phyloP scores from a whole-genome alignment of 2,888 invertebrate species.

The Gisinianus flammeolus region DNA sequence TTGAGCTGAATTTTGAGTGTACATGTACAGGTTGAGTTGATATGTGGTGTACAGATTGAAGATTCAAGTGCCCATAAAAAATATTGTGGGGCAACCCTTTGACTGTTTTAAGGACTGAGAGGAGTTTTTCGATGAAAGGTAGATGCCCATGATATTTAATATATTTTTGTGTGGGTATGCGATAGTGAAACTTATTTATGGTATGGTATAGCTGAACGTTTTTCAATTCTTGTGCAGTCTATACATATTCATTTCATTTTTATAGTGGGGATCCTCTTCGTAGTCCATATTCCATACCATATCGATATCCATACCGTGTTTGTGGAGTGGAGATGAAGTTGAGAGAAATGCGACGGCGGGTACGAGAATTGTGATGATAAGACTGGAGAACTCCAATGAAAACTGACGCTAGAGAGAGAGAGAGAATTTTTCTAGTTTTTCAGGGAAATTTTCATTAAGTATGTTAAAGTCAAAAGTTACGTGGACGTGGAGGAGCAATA shows the following conservation, averaged over 20 bases:
- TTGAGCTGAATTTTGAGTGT: too few relatives aligned
- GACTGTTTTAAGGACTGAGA: slow-evolving; percentile 38
- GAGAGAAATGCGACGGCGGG: too few relatives aligned
- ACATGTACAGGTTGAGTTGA: background rate
- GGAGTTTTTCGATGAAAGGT: slow-evolving; percentile 40
- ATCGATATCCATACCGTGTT: background rate
- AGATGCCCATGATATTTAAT: slow-evolving; percentile 34
- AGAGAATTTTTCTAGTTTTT: slow-evolving; percentile 17
- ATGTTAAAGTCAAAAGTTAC: slow-evolving; percentile 32
- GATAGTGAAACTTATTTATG: too few relatives aligned
- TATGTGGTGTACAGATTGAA: slow-evolving; percentile 22
- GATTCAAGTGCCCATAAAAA: slow-evolving; percentile 35
- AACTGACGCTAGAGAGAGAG: background rate
- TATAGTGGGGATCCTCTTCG: background rate
- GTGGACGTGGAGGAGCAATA: background rate
- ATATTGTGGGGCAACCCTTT: slow-evolving; percentile 41
- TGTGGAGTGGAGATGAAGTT: background rate
- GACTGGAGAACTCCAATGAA: too few relatives aligned
- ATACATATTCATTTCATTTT: too few relatives aligned
- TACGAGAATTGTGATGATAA: too few relatives aligned
- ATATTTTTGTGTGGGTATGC: background rate
- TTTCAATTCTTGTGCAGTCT: too few relatives aligned
- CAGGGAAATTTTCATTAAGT: slow-evolving; percentile 36
- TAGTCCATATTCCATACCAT: too few relatives aligned
- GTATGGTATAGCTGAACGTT: too few relatives aligned